Percentiles rank a stretch among this genome's conserved stretches.
These are phyloP conservation scores for Zaprionus kolodkinae DNA, from an alignment of 1,140 invertebrate genomes.

Conservation along the genomic window DNA sequence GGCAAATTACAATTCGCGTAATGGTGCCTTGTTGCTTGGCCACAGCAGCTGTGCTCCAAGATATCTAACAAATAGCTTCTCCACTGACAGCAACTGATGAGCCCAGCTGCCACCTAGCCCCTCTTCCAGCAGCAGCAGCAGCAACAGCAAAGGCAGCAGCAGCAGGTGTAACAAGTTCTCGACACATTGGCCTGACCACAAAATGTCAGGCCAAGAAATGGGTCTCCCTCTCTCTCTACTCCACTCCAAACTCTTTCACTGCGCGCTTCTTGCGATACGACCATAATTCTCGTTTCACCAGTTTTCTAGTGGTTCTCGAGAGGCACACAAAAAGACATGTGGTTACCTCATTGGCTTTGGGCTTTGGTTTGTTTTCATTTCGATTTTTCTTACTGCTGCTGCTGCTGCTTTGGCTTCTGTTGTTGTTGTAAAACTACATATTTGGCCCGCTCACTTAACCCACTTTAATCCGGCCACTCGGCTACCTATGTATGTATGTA, in stretches of 20 bases:
- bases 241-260: slow-evolving; percentile 37
- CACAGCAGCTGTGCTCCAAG: slow-evolving; percentile 44
- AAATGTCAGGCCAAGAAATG: slow-evolving; percentile 75
- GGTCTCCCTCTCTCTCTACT: slow-evolving; percentile 44
- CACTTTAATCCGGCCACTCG: slow-evolving; percentile 45
- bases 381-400: slow-evolving; percentile 59
- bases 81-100: slow-evolving; percentile 31
- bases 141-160: slow-evolving; percentile 13
- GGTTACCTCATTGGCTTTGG: slow-evolving; percentile 71
- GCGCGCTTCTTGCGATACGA: slow-evolving; percentile 3
- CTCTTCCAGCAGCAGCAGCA: too few species aligned
- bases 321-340: slow-evolving; percentile 28
- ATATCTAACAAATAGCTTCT: slow-evolving; percentile 59
- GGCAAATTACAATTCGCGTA: slow-evolving; percentile 72
- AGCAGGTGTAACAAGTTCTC: slow-evolving; percentile 81
- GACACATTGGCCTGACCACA: slow-evolving; percentile 69
- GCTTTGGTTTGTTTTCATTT: slow-evolving; percentile 70
- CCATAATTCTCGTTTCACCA: slow-evolving; percentile 54
- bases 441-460: slow-evolving; percentile 59
- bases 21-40: slow-evolving; percentile 38
- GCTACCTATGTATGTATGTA: slow-evolving; percentile 6
- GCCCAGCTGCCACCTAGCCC: slow-evolving; percentile 5
- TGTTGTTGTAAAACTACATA: slow-evolving; percentile 39
- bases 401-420: slow-evolving; percentile 33
- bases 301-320: slow-evolving; percentile 35